Conservation (phyloP, 2,888 invertebrate species). For the Ptychoptera contaminata region DNA sequence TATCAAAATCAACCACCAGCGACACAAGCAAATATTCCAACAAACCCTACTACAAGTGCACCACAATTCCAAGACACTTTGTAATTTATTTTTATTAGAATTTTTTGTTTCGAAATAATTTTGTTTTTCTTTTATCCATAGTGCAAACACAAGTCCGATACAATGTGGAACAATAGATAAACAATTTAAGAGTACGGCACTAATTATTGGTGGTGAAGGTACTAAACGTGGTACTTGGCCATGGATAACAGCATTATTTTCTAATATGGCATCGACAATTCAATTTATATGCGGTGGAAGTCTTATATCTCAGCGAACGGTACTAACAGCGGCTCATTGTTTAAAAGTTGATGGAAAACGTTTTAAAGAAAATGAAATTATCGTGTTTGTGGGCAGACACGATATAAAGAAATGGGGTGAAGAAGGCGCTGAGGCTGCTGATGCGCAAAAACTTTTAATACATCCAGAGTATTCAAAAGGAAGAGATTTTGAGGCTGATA, state of each 20-base stretch:
- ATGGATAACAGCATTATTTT: conserved; percentile 51
- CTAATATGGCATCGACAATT: conserved; percentile 31
- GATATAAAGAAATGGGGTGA: conserved; percentile 31
- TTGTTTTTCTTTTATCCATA: too few relatives aligned
- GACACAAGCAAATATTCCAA: background rate
- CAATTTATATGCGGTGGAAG: conserved; percentile 28
- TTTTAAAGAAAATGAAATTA: conserved; percentile 22
- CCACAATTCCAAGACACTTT: background rate
- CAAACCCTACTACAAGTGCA: background rate
- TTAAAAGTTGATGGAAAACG: conserved; percentile 17
- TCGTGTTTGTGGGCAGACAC: conserved; percentile 33
- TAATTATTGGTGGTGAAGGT: conserved; percentile 20
- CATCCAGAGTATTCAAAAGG: conserved; percentile 31
- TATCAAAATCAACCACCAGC: background rate
- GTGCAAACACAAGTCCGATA: background rate
- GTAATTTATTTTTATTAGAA: too few relatives aligned
- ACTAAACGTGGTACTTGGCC: conserved; percentile 44
- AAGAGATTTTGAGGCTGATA: conserved; percentile 32
- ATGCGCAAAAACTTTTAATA: background rate
- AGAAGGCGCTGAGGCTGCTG: conserved; percentile 14
- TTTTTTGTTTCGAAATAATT: too few relatives aligned
- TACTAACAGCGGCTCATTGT: conserved; percentile 33
- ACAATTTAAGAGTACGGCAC: conserved; percentile 2
- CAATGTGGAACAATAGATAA: background rate
- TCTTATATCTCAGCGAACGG: conserved; percentile 21